Base-by-base conservation (phyloP, 2,113 vertebrate species). In the Sapajus apella region DNA sequence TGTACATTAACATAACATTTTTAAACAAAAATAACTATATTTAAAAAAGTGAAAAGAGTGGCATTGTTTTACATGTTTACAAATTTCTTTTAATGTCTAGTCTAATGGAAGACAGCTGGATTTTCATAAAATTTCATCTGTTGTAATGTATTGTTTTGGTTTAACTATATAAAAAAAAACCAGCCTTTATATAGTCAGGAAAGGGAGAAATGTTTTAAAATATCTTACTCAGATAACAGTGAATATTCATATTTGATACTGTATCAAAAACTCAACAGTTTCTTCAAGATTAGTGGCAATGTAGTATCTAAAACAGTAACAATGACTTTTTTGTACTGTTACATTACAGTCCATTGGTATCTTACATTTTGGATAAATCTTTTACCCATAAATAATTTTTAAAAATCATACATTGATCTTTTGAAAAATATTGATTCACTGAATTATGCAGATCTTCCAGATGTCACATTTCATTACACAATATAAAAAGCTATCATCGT, bases 211-310 rank as follows among this genome's bases (percentile, higher is more conserved):
- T 55, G 43, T 61, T 89, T 80, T 75, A 43, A 85, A 96, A 85
- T 32, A 43, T 30, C 5, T 45, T 77, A 61, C 83, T 92, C 47
- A 95, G 37, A 32, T 68, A 92, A 89, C 1, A 77, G 23, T 91
- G 40, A 93, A 80, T 88, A 75, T 58, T 75, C 18, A 6, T 72
- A 89, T 92, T 92, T 76, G 92, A 94, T 73, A 88, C 6, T 87
- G 45, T 32, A 75, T 35, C 40, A 93, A 95, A 85, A 93, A 79
- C 35, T 87, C 27, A 95, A 72, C 25, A 88, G 18, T 89, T 95
- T 95, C 85, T 92, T 90, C 91, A 96, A 86, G 2, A 32, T 87
- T 30, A 77, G 30, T 40, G 86, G 30, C 43, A 86, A 43, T 85
- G 8, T 56, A 82, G 27, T 83, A 64, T 72, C 21, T 80, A 58